A percentile compares a stretch with the other conserved stretches of the same genome.
Conservation (phyloP, 2,888 invertebrate genomes). For the Pterostichus niger region DNA sequence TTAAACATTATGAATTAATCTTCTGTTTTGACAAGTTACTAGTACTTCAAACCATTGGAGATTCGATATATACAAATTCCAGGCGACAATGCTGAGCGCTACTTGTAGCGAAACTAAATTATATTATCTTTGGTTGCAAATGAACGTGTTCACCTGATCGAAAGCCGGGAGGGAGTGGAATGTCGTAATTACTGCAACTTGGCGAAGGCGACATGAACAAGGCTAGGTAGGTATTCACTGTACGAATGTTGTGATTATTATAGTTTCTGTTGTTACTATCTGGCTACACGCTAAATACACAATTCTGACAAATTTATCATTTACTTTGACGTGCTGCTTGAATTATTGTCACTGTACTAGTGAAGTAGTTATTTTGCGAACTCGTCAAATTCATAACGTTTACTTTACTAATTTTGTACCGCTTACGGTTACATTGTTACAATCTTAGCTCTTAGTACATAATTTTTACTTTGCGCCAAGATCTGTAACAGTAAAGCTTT, state of each 20-base stretch:
- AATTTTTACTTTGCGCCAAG: too few species aligned
- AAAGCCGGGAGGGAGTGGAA: slow-evolving; percentile 23
- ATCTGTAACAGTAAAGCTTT: too few species aligned
- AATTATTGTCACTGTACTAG: background rate
- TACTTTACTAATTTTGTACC: background rate
- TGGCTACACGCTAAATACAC: background rate
- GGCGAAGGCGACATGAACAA: slow-evolving; percentile 5
- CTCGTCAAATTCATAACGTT: slow-evolving; percentile 1
- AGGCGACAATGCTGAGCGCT: slow-evolving; percentile 31
- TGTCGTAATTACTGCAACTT: slow-evolving; percentile 45
- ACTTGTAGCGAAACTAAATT: slow-evolving; percentile 54
- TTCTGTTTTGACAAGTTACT: slow-evolving; percentile 62
- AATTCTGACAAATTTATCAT: slow-evolving; percentile 15
- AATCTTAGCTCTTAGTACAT: too few species aligned
- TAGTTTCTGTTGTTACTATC: slow-evolving; percentile 30
- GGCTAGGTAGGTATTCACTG: background rate
- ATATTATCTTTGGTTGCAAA: slow-evolving; percentile 53
- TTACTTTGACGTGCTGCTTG: slow-evolving; percentile 13
- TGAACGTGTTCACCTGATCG: slow-evolving; percentile 61
- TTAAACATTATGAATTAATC: slow-evolving; percentile 62
- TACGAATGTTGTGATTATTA: slow-evolving; percentile 35
- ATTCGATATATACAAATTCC: slow-evolving; percentile 42
- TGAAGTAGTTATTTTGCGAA: slow-evolving; percentile 1
- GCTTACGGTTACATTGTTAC: too few species aligned
- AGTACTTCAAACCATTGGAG: slow-evolving; percentile 51